Conservation (phyloP, 2,797 vertebrate genomes). For the Phrynocephalus vlangalii region DNA sequence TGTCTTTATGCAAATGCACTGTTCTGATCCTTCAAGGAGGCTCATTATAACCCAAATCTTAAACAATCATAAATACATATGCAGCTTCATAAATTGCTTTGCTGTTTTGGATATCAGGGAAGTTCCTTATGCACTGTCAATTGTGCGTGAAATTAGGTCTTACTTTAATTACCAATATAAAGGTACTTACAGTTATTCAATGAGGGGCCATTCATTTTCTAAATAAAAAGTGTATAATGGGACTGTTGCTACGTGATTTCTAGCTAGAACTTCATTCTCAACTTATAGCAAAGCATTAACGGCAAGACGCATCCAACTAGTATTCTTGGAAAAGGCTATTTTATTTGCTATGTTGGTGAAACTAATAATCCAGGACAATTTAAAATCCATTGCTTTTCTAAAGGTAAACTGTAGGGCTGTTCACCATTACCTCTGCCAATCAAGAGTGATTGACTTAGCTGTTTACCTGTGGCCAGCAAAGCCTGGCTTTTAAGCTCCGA, state of each 20-base stretch:
- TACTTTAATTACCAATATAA: conserved; percentile 70
- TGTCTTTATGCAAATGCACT: conserved; percentile 80
- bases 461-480: conserved; percentile 21
- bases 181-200: conserved; percentile 68
- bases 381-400: conserved; percentile 15
- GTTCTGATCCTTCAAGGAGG: conserved; percentile 74
- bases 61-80: conserved; percentile 74
- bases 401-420: not conserved
- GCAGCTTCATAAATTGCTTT: conserved; percentile 70
- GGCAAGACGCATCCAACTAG: conserved; percentile 14
- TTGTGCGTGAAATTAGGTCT: conserved; percentile 80
- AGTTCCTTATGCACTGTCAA: conserved; percentile 75
- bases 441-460: conserved; percentile 12
- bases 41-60: conserved; percentile 73
- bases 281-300: conserved; percentile 45
- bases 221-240: conserved; percentile 70
- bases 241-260: conserved; percentile 56
- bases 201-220: conserved; percentile 65
- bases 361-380: conserved; percentile 4
- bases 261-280: conserved; percentile 66
- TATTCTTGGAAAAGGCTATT: conserved; percentile 11
- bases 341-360: conserved; percentile 10
- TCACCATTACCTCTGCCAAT: conserved; percentile 8
- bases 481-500: not conserved
- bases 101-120: conserved; percentile 68